Evolutionary conservation across 53 echinoderm and acorn worm species (phyloP), one percentile per base, ranked within the genome.

Genomic region (Patiria pectinifera): DNA sequence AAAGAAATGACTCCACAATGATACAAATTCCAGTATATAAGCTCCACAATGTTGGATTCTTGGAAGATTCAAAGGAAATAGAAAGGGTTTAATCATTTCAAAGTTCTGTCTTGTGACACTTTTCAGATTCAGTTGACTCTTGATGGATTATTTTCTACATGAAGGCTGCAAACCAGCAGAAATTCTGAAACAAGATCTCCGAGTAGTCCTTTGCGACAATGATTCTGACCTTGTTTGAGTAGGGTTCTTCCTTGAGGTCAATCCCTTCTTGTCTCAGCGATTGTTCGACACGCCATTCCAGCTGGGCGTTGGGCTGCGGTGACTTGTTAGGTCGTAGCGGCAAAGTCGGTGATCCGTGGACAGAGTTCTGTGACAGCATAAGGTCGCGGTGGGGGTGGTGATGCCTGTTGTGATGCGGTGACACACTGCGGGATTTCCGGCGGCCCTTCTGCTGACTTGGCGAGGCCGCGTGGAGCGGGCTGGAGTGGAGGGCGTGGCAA

Each of bases 381-480:
- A 75, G 49, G 71, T 85, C 95, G 62, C 69, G 91, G 86, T 93
- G 93, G 72, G 90, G 91, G 62, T 94, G 86, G 66, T 79, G 94
- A 58, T 95, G 89, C 22, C 92, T 92, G 69, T 94, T 76, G 83
- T 97, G 96, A 82, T 97, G 95, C 4, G 97, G 97, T 13, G 97
- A 97, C 48, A 96, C 96, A 82, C 97, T 97, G 25, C 97, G 91
- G 26, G 96, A 96, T 76, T 97, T 97, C 76, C 97, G 95, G 58
- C 96, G 85, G 25, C 94, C 86, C 62, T 91, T 94, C 72, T 83
- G 91, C 46, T 86, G 74, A 45, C 26, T 45, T 8, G 90, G 69
- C 7, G 62, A 76, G 22, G 23, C 45, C 3, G 78, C 79, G 45
- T 44, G 61, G 79, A 89, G 80, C 5, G 78, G 78, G 13, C 44